Percentiles rank a stretch among this genome's conserved stretches.
Evolutionary conservation across 2,888 invertebrate species (phyloP).

Genomic region (Itoplectis maculator): DNA sequence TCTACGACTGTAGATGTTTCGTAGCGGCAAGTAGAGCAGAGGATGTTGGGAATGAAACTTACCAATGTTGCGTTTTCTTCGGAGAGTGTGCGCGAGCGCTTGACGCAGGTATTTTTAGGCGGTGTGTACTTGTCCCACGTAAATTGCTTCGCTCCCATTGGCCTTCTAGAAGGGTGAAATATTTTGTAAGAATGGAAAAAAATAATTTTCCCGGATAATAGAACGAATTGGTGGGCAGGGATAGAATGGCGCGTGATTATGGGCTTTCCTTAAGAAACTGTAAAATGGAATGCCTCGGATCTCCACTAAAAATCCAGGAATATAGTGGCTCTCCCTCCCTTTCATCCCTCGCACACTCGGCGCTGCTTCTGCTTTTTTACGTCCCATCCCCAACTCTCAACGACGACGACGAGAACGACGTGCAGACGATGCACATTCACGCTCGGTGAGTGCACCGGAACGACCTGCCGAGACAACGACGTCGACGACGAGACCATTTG

Average conservation of each 20-base stretch:
- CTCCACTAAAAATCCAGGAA: constrained; percentile 40
- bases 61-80: constrained; percentile 63
- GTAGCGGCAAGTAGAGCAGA: constrained; percentile 24
- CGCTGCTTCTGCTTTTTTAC: constrained; percentile 33
- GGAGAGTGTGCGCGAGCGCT: constrained; percentile 35
- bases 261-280: constrained; percentile 35
- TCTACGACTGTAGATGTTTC: constrained; percentile 8
- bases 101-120: constrained; percentile 47
- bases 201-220: constrained; percentile 54
- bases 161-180: neutral
- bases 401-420: constrained; percentile 15
- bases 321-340: neutral
- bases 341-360: constrained; percentile 23
- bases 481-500: constrained; percentile 61
- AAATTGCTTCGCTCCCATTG: neutral
- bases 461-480: constrained; percentile 53
- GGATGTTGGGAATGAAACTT: constrained; percentile 46
- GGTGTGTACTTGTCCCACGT: constrained; percentile 41
- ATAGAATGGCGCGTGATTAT: constrained; percentile 16
- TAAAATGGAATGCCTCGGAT: constrained; percentile 47
- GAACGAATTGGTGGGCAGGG: constrained; percentile 17
- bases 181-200: neutral
- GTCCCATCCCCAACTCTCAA: constrained; percentile 27
- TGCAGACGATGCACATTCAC: constrained; percentile 52
- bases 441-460: constrained; percentile 55